Conservation (phyloP, 1,140 invertebrate species). For the Aradophagus sp. region DNA sequence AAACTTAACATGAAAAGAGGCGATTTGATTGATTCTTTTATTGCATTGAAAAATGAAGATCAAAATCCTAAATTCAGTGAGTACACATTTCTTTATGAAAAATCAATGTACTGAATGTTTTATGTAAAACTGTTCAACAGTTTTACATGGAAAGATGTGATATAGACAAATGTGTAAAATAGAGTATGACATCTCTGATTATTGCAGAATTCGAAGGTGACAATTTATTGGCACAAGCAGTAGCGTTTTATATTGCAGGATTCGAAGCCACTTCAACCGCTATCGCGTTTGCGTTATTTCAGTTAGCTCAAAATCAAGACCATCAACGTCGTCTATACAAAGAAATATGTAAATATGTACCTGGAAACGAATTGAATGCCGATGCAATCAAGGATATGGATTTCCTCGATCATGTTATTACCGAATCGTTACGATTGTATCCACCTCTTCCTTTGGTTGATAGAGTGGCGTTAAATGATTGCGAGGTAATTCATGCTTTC, state of each 20-base stretch:
- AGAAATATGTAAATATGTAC: conserved; percentile 79
- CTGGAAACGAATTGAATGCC: too few species aligned
- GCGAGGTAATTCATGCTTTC: too few species aligned
- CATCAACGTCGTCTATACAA: conserved; percentile 71
- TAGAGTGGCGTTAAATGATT: too few species aligned
- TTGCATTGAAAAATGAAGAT: conserved; percentile 61
- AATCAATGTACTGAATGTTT: too few species aligned
- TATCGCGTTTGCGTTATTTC: conserved; percentile 70
- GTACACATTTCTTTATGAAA: too few species aligned
- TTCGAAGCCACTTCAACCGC: conserved; percentile 76
- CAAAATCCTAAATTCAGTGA: conserved; percentile 60
- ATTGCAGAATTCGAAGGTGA: conserved; percentile 60
- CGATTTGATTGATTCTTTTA: conserved; percentile 62
- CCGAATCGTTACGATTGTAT: too few species aligned
- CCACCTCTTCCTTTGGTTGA: too few species aligned
- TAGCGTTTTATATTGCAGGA: conserved; percentile 73
- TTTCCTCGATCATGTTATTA: too few species aligned
- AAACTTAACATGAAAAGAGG: conserved; percentile 51
- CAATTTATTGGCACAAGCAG: conserved; percentile 59
- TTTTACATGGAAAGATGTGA: too few species aligned
- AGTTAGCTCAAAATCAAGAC: conserved; percentile 66
- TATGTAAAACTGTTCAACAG: too few species aligned
- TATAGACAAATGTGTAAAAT: too few species aligned
- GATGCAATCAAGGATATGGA: too few species aligned
- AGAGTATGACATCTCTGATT: conserved; percentile 1